Evolutionary conservation across 2,888 invertebrate species (phyloP).

Genomic region (Limenitis camilla): DNA sequence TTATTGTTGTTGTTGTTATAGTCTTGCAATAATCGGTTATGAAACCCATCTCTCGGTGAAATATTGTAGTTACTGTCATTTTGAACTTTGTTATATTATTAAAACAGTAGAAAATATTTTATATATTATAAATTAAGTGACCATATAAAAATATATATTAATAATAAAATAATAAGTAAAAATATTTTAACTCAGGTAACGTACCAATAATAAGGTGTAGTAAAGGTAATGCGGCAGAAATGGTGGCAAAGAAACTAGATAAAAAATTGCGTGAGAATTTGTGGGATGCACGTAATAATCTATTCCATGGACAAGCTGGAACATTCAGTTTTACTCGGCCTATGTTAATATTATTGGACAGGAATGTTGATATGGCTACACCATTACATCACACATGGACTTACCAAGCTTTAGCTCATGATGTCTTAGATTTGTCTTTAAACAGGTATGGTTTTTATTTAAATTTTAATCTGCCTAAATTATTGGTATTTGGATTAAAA

Average conservation of each 20-base stretch:
- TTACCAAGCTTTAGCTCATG: conserved; percentile 98
- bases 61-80: too few relatives aligned
- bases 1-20: too few relatives aligned
- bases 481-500: too few relatives aligned
- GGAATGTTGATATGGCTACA: conserved; percentile 97
- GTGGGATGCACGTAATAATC: conserved; percentile 95
- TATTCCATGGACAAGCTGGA: conserved; percentile 89
- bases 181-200: conserved; percentile 69
- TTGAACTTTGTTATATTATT: too few relatives aligned
- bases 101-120: too few relatives aligned
- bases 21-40: too few relatives aligned
- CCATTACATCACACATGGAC: conserved; percentile 99
- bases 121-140: too few relatives aligned
- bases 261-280: conserved; percentile 97
- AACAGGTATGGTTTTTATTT: conserved; percentile 86
- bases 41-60: background rate
- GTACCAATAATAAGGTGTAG: conserved; percentile 95
- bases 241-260: conserved; percentile 97
- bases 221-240: conserved; percentile 97
- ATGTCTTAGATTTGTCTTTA: conserved; percentile 92
- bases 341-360: conserved; percentile 91
- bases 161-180: background rate
- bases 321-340: conserved; percentile 93
- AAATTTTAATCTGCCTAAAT: too few relatives aligned
- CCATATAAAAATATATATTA: too few relatives aligned